phyloP scores from a whole-genome alignment of 1,140 invertebrate genomes.

The Heliothis virescens region DNA sequence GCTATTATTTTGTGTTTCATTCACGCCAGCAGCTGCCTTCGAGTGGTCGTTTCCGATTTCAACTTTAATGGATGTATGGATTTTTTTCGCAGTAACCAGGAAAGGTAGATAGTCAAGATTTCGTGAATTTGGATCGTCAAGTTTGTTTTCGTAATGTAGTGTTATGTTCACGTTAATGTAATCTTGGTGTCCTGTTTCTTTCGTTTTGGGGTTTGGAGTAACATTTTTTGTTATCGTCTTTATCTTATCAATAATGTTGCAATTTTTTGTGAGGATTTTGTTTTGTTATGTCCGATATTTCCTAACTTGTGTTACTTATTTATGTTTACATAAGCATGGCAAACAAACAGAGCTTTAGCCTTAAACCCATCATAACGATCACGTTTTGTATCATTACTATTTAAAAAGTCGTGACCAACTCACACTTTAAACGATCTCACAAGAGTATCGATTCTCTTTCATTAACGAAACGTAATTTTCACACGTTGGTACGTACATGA shows the following conservation, averaged over 20 bases:
- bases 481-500: constrained; percentile 39
- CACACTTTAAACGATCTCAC: constrained; percentile 25
- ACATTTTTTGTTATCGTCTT: not conserved
- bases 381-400: constrained; percentile 17
- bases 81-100: constrained; percentile 61
- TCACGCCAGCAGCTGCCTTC: constrained; percentile 76
- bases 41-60: constrained; percentile 78
- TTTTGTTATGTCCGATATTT: not conserved
- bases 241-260: not conserved
- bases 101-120: constrained; percentile 43
- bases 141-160: constrained; percentile 9
- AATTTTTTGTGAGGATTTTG: not conserved
- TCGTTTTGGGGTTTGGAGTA: not conserved
- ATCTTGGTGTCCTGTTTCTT: constrained; percentile 15
- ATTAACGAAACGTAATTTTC: constrained; percentile 50
- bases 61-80: constrained; percentile 74
- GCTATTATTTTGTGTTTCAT: constrained; percentile 82
- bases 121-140: constrained; percentile 32
- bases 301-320: not conserved
- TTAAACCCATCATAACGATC: not conserved
- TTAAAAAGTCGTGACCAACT: constrained; percentile 39
- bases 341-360: not conserved
- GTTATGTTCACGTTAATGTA: constrained; percentile 6
- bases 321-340: not conserved
- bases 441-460: constrained; percentile 46